Percentiles rank a stretch among this genome's conserved stretches.
Evolutionary conservation across 1,140 invertebrate species (phyloP).

Genomic region (Drosophila sp.): DNA sequence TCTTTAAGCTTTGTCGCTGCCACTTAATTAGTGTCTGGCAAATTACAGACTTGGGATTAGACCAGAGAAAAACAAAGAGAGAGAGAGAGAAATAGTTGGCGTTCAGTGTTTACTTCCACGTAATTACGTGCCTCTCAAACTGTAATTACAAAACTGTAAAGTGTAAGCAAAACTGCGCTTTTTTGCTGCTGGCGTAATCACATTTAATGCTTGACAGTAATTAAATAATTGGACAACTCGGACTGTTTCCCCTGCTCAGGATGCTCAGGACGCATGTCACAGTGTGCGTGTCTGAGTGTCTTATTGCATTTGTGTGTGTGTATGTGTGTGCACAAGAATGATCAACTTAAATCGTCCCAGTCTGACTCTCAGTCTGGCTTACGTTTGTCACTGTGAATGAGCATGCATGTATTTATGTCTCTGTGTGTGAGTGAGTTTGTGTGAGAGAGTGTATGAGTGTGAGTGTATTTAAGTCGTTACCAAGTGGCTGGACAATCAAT

Average conservation of each 20-base stretch:
- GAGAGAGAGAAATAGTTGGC: neutral
- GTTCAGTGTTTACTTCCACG: neutral
- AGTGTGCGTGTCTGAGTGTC: constrained; percentile 3
- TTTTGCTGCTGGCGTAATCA: constrained; percentile 41
- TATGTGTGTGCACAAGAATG: constrained; percentile 38
- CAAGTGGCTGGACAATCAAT: constrained; percentile 44
- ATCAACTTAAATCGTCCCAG: constrained; percentile 47
- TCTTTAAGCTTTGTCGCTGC: neutral
- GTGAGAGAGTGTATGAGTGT: no score
- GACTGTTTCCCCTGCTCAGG: constrained; percentile 22
- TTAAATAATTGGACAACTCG: constrained; percentile 51
- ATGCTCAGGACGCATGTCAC: neutral
- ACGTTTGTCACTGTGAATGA: neutral
- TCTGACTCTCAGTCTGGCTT: neutral
- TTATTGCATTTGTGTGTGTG: neutral
- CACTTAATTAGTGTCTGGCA: constrained; percentile 14
- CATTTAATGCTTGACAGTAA: constrained; percentile 64
- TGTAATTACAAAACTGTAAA: constrained; percentile 28
- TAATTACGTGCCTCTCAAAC: constrained; percentile 24
- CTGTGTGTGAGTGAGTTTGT: no score
- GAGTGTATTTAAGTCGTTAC: constrained; percentile 24
- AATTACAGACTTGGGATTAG: constrained; percentile 4
- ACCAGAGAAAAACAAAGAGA: neutral
- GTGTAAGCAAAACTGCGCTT: constrained; percentile 11
- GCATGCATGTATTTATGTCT: neutral